Base-by-base conservation (phyloP, 2,113 vertebrate species). In the Hemicordylus capensis region DNA sequence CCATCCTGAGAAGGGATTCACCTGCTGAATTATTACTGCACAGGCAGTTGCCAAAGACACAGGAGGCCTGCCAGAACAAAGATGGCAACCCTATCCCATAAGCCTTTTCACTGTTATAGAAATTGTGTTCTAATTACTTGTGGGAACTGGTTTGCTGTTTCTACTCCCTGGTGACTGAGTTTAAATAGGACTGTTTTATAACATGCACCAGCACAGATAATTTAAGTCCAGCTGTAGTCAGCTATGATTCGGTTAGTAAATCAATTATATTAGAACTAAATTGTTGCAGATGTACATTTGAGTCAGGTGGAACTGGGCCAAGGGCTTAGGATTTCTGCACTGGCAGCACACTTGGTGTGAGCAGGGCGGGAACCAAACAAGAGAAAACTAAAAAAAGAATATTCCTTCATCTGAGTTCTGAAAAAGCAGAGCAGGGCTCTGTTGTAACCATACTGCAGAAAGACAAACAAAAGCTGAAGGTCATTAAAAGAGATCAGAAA, bases 251-350 rank as follows among this genome's bases (percentile, higher is more conserved):
- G 28, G 75, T 64, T 83, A 64, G 75, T 56, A 83, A 79, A 63
- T 70, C 86, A 83, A 61, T 76, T 87, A 73, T 87, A 77, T 82
- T 70, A 77, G 66, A 87, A 82, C 63, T 82, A 77, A 87, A 76
- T 82, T 46, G 54, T 76, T 87, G 85, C 85, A 87, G 85, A 82
- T 87, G 85, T 76, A 81, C 37, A 79, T 87, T 48, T 82, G 39
- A 82, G 31, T 70, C 85, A 82, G 59, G 85, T 77, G 80, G 80
- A 82, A 26, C 64, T 76, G 42, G 24, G 85, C 80, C 85, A 87
- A 84, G 61, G 64, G 73, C 54, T 82, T 87, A 82, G 80, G 77
- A 61, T 87, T 87, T 87, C 73, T 87, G 80, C 80, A 61, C 24
- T 82, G 80, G 63, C 51, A 77, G 80, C 80, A 81, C 37, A 67